These are phyloP conservation scores for Drosophila affinis DNA, from an alignment of 2,888 invertebrate species.

Conservation along the genomic window DNA sequence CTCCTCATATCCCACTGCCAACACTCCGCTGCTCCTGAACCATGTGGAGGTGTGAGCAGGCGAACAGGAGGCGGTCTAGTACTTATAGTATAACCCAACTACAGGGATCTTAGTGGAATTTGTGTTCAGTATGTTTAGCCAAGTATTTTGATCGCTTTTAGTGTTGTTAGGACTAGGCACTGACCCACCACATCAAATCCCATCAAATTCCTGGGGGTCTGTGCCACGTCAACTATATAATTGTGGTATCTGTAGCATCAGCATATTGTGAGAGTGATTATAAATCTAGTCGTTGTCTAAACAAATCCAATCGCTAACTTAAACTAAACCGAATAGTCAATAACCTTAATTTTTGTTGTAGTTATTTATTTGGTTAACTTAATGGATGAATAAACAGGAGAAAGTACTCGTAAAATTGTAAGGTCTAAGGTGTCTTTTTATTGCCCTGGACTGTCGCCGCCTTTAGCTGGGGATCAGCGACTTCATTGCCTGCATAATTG, in stretches of 20 bases:
- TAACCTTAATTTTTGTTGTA: not conserved
- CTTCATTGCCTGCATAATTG: not conserved
- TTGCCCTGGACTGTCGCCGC: not conserved
- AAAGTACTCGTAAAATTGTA: not conserved
- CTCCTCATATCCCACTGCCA: conserved; percentile 80
- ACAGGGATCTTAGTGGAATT: conserved; percentile 57
- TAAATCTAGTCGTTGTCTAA: conserved; percentile 73
- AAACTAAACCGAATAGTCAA: conserved; percentile 16
- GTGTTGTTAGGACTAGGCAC: conserved; percentile 40
- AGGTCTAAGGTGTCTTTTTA: not conserved
- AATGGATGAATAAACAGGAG: conserved; percentile 9
- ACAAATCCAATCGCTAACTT: conserved; percentile 34
- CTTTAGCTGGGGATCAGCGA: too few relatives aligned
- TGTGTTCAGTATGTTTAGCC: conserved; percentile 49
- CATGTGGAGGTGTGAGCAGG: conserved; percentile 76
- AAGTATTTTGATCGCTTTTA: conserved; percentile 61
- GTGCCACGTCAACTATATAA: not conserved
- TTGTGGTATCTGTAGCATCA: conserved; percentile 40
- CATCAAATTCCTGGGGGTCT: not conserved
- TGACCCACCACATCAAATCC: not conserved
- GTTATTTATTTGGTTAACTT: not conserved
- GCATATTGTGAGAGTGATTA: conserved; percentile 78
- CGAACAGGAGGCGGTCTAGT: not conserved
- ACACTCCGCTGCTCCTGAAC: conserved; percentile 82
- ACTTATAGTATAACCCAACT: conserved; percentile 37